Evolutionary conservation across 2,888 invertebrate genomes (phyloP).

Genomic region (Patella ulyssiponensis): DNA sequence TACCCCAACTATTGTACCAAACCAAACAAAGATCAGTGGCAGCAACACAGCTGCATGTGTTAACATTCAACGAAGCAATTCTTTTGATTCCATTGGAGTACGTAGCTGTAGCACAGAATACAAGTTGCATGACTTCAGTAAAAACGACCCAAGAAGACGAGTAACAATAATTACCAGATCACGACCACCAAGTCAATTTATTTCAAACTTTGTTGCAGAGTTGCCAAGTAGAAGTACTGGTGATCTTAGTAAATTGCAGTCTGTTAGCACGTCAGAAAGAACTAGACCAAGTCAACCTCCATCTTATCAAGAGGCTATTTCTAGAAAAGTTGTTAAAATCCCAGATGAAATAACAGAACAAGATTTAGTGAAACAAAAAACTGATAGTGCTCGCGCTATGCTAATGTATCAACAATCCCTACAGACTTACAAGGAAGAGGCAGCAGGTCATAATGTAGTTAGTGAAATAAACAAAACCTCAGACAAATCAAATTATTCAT

Average conservation of each 20-base stretch:
- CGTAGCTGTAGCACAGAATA: too few relatives aligned
- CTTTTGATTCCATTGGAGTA: not conserved
- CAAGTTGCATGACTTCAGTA: too few relatives aligned
- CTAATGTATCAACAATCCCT: slow-evolving; percentile 63
- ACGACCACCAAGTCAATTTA: too few relatives aligned
- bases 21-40: too few relatives aligned
- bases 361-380: slow-evolving; percentile 51
- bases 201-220: too few relatives aligned
- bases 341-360: slow-evolving; percentile 46
- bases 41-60: too few relatives aligned
- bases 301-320: slow-evolving; percentile 63
- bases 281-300: slow-evolving; percentile 62
- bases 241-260: too few relatives aligned
- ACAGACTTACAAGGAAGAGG: slow-evolving; percentile 42
- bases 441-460: slow-evolving; percentile 24
- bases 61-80: not conserved
- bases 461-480: slow-evolving; percentile 28
- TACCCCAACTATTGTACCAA: not conserved
- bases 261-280: slow-evolving; percentile 6
- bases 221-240: too few relatives aligned
- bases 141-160: slow-evolving; percentile 30
- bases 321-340: slow-evolving; percentile 53
- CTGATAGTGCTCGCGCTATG: slow-evolving; percentile 59
- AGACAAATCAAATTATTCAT: not conserved
- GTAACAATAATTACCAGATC: too few relatives aligned